Evolutionary conservation across 2,797 vertebrate genomes (phyloP), one percentile per base, ranked within the genome.

Genomic region (Phalloptychus januarius): DNA sequence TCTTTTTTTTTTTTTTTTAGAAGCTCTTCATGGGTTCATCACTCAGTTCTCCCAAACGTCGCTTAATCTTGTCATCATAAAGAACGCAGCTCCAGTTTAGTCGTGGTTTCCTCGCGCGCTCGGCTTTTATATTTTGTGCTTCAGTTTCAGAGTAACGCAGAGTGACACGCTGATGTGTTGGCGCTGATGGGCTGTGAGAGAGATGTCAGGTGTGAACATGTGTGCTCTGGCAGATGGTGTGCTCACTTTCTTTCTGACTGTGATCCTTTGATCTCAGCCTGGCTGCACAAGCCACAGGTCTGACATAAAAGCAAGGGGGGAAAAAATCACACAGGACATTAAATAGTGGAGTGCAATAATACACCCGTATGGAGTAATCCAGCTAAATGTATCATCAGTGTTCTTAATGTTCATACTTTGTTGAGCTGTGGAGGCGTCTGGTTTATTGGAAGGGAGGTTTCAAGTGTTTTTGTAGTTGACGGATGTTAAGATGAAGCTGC

Each of bases 141-240:
- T 28, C 40, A 74, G 44, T 74, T 80, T 5, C 31, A 28, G 18
- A n/a, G 38, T 83, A 45, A 79, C 78, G 67, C 65, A 36, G 71
- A 45, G 74, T 61, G 77, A 86, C 86, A 84, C 71, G 28, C 45
- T 8, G 4, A 72, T 42, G 77, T 84, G 80, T 85, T 88, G 71
- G 72, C 75, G 65, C 56, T 83, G 83, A 88, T 61, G 20, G 80
- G 78, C 31, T 81, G 48, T 80, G 86, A 87, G 76, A 72, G 77
- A 78, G 72, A 75, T 87, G 84, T 84, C 75, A 84, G 81, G 79
- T 90, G 86, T 85, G 84, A 82, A 77, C 46, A 75, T 71, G 82
- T 52, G 50, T 83, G 82, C 52, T 58, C 12, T 44, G 25, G 54
- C 48, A 54, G 65, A 46, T 33, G 12, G 65, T 80, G 65, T 31